Percentiles rank a stretch among this genome's conserved stretches.
Conservation (phyloP, 2,113 vertebrate species). For the Anser cygnoides region DNA sequence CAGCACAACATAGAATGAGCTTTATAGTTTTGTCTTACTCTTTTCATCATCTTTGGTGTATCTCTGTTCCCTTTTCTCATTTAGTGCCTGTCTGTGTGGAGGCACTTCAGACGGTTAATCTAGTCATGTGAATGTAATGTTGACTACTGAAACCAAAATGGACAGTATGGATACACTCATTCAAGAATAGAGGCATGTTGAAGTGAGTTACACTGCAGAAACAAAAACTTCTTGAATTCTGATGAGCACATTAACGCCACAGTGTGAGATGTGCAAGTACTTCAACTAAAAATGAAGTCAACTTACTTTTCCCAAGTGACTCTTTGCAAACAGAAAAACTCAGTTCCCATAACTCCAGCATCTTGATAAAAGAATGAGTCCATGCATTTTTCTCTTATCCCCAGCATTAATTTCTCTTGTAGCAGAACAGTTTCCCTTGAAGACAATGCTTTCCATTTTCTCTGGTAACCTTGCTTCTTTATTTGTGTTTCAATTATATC, state of each 20-base stretch:
- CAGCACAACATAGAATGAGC: background rate
- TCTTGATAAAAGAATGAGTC: background rate
- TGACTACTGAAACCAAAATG: background rate
- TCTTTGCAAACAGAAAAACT: background rate
- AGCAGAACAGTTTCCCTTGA: background rate
- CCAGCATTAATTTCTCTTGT: background rate
- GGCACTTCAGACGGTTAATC: constrained; percentile 4
- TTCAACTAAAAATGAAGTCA: constrained; percentile 5
- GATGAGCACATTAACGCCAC: background rate
- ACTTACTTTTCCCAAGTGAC: background rate
- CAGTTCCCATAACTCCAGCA: background rate
- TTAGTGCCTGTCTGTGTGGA: background rate
- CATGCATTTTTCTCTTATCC: background rate
- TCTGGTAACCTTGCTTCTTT: constrained; percentile 25
- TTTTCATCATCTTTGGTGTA: background rate
- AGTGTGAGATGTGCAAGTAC: background rate
- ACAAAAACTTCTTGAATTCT: constrained; percentile 22
- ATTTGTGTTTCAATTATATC: background rate
- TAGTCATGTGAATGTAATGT: background rate
- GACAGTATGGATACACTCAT: background rate
- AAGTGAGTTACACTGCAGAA: constrained; percentile 2
- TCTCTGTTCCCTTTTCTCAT: background rate
- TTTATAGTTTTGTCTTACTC: background rate
- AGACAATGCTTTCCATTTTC: constrained; percentile 3
- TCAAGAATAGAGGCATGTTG: background rate